phyloP scores from a whole-genome alignment of 1,140 invertebrate genomes.

The Drosophila lacteicornis region DNA sequence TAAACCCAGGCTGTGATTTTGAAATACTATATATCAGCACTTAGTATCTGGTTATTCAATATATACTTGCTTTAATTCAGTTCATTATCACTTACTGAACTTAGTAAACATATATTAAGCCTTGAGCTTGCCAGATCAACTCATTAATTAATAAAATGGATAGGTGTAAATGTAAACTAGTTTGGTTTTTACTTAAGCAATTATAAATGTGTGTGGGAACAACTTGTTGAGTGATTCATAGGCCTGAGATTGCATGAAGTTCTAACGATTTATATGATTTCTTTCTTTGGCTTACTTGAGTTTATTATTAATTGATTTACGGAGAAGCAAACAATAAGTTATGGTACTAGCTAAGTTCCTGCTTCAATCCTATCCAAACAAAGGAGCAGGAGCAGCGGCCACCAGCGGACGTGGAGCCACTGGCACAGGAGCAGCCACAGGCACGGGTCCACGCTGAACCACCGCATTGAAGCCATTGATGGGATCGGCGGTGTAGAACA shows the following conservation, averaged over 20 bases:
- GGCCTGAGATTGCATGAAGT: background rate
- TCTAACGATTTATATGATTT: background rate
- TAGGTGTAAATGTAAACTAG: constrained; percentile 28
- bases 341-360: constrained; percentile 59
- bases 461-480: constrained; percentile 88
- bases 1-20: constrained; percentile 25
- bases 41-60: background rate
- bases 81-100: constrained; percentile 38
- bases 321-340: constrained; percentile 69
- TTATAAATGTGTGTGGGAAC: constrained; percentile 4
- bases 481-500: constrained; percentile 87
- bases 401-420: constrained; percentile 47
- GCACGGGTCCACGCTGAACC: constrained; percentile 84
- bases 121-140: constrained; percentile 36
- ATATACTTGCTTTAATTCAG: constrained; percentile 17
- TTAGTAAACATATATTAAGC: background rate
- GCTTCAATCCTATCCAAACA: constrained; percentile 48
- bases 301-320: constrained; percentile 62
- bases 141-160: constrained; percentile 34
- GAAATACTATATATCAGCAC: constrained; percentile 8
- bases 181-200: background rate
- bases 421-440: constrained; percentile 35
- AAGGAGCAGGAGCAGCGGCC: constrained; percentile 56
- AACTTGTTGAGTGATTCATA: constrained; percentile 1
- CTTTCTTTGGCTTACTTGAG: constrained; percentile 59